These are phyloP conservation scores for Cephus rjabovi DNA, from an alignment of 2,888 invertebrate genomes.

Conservation along the genomic window DNA sequence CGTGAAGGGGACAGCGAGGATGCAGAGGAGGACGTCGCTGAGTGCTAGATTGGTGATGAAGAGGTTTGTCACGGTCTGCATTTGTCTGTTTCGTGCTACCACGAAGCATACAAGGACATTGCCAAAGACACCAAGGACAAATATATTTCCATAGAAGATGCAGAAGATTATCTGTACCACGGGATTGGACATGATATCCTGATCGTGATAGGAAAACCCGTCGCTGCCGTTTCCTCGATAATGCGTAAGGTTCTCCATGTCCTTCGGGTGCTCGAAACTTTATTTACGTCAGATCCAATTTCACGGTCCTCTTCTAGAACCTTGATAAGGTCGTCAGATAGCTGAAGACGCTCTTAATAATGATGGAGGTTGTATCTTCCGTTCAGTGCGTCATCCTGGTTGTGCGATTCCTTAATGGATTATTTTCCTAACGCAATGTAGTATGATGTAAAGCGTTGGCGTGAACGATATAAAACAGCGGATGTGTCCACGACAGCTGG, in stretches of 20 bases:
- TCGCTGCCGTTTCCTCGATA: not conserved
- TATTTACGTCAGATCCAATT: not conserved
- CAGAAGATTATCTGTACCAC: slow-evolving; percentile 81
- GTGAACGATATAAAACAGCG: too few species aligned
- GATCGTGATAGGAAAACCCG: slow-evolving; percentile 23
- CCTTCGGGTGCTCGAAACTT: slow-evolving; percentile 5
- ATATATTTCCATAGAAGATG: slow-evolving; percentile 82
- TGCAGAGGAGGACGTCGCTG: slow-evolving; percentile 93
- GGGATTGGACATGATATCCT: slow-evolving; percentile 74
- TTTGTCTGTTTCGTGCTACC: slow-evolving; percentile 90
- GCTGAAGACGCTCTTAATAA: not conserved
- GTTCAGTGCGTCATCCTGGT: not conserved
- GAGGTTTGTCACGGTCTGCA: slow-evolving; percentile 98
- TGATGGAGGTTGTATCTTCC: not conserved
- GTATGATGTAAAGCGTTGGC: not conserved
- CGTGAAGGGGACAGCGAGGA: slow-evolving; percentile 95
- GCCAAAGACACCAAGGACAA: slow-evolving; percentile 89
- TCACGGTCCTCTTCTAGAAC: slow-evolving; percentile 12
- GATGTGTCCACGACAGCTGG: not conserved
- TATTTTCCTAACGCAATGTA: not conserved
- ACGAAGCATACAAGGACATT: slow-evolving; percentile 94
- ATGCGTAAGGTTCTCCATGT: slow-evolving; percentile 33
- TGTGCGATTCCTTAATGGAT: not conserved
- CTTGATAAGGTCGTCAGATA: not conserved
- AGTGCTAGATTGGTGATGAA: slow-evolving; percentile 97